A percentile compares a stretch with the other conserved stretches of the same genome.
These are phyloP conservation scores for Episyrphus balteatus DNA, from an alignment of 1,140 invertebrate species.

Conservation along the genomic window DNA sequence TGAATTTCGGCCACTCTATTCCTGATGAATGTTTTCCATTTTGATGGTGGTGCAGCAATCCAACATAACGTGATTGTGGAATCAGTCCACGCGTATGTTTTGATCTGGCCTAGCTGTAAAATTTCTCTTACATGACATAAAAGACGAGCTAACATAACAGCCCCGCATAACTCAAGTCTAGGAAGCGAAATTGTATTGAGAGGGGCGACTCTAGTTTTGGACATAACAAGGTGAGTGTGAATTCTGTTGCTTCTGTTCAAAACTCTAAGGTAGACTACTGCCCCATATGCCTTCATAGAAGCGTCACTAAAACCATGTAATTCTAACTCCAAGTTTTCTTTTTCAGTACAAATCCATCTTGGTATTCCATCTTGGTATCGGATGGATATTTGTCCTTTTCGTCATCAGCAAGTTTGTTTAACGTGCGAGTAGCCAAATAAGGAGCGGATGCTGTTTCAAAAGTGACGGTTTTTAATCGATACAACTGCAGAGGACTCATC, in stretches of 20 bases:
- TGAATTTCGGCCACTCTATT: conserved; percentile 30
- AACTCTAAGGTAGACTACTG: conserved; percentile 25
- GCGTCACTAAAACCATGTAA: conserved; percentile 31
- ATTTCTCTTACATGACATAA: conserved; percentile 7
- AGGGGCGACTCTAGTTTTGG: conserved; percentile 27
- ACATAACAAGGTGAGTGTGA: conserved; percentile 10
- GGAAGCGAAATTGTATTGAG: conserved; percentile 23
- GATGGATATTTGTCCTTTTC: too few relatives aligned
- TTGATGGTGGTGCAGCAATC: conserved; percentile 1
- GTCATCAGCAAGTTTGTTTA: too few relatives aligned
- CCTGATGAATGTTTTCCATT: conserved; percentile 24
- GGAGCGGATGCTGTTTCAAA: too few relatives aligned
- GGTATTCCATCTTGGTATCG: conserved; percentile 12
- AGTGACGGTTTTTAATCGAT: too few relatives aligned
- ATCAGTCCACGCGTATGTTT: conserved; percentile 5
- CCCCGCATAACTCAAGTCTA: conserved; percentile 29
- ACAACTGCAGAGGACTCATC: not conserved
- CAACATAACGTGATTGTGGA: conserved; percentile 6
- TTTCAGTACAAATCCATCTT: conserved; percentile 10
- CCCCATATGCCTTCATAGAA: conserved; percentile 25
- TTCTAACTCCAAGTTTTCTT: conserved; percentile 5
- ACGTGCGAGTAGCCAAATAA: too few relatives aligned
- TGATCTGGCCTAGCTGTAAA: not conserved
- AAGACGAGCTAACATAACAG: conserved; percentile 16
- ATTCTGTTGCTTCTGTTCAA: conserved; percentile 2